Conservation (phyloP, 2,888 invertebrate genomes). For the Creontiades dilutus region DNA sequence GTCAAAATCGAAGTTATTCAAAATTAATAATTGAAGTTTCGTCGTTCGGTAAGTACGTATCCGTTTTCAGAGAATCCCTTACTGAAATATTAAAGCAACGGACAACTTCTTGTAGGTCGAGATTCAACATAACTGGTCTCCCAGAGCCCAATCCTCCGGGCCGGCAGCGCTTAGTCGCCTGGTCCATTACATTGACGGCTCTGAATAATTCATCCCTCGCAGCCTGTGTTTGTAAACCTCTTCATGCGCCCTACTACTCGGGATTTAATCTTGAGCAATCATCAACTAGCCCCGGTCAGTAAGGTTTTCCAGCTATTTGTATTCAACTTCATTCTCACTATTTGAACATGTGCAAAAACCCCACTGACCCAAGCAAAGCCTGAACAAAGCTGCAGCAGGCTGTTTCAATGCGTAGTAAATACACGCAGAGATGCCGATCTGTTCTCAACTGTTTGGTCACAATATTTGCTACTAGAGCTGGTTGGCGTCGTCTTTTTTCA, state of each 20-base stretch:
- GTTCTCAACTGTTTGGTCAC: too few relatives aligned
- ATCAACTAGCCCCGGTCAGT: not conserved
- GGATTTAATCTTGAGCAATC: conserved; percentile 18
- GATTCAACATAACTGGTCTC: not conserved
- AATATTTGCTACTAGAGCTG: too few relatives aligned
- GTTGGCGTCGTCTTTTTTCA: too few relatives aligned
- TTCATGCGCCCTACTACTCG: conserved; percentile 10
- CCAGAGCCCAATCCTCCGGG: not conserved
- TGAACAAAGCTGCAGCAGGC: too few relatives aligned
- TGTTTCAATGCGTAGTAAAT: too few relatives aligned
- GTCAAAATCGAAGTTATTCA: too few relatives aligned
- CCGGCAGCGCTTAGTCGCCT: not conserved
- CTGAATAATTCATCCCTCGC: conserved; percentile 30
- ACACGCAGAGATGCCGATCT: too few relatives aligned
- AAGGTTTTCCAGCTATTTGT: not conserved
- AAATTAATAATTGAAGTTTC: too few relatives aligned
- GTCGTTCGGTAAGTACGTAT: too few relatives aligned
- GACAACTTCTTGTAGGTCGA: not conserved
- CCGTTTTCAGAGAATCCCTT: too few relatives aligned
- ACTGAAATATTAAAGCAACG: too few relatives aligned
- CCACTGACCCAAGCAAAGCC: too few relatives aligned
- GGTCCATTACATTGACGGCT: not conserved
- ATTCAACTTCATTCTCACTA: not conserved
- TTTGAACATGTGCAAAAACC: not conserved
- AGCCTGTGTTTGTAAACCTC: conserved; percentile 39